Conservation (phyloP, 2,797 vertebrate genomes). For the Molossus molossus region DNA sequence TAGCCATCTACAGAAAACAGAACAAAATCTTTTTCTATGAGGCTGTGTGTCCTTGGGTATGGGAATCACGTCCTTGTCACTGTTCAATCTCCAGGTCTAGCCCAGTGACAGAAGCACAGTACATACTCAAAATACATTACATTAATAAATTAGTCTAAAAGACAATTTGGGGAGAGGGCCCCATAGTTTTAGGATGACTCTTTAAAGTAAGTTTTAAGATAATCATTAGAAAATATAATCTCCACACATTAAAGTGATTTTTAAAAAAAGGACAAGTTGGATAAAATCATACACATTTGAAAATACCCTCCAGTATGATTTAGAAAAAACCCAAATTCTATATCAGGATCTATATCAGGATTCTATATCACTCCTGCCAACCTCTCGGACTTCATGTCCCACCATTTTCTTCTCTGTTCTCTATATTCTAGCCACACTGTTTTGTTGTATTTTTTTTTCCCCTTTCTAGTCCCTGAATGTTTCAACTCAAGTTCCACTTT, state of each 20-base stretch:
- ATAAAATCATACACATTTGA: neutral
- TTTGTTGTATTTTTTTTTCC: neutral
- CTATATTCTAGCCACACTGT: neutral
- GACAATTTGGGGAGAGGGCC: neutral
- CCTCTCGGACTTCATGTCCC: neutral
- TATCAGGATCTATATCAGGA: too few relatives aligned
- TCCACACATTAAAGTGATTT: neutral
- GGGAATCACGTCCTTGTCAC: neutral
- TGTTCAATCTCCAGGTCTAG: neutral
- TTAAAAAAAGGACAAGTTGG: neutral
- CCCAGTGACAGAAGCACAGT: neutral
- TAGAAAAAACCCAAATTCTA: neutral
- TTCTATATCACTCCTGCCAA: neutral
- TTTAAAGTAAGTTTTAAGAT: neutral
- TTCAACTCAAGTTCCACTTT: neutral
- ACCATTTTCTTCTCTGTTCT: neutral
- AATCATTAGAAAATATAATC: neutral
- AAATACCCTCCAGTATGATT: neutral
- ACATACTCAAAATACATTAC: constrained; percentile 14
- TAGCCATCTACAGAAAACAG: neutral
- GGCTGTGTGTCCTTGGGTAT: neutral
- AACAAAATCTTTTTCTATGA: neutral
- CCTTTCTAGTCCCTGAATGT: neutral
- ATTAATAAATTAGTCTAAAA: neutral
- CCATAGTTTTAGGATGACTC: neutral